Conservation (phyloP, 2,797 vertebrate species). For the Sparidentex hasta region DNA sequence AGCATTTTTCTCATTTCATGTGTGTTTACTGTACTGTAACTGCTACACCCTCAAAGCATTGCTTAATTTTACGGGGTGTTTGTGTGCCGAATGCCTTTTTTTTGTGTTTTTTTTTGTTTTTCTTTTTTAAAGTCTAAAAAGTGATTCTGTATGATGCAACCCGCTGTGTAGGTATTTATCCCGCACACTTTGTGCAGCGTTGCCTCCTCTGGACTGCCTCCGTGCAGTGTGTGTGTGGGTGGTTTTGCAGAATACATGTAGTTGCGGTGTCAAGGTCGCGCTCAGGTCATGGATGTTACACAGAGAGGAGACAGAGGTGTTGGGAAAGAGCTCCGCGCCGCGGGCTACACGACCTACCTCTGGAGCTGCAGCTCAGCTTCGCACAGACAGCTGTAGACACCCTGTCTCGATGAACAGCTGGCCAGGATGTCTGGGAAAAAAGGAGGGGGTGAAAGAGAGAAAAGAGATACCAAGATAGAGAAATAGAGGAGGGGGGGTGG, state of each 20-base stretch:
- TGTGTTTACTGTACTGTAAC: conserved; percentile 59
- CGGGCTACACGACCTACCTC: conserved; percentile 56
- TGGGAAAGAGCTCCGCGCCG: conserved; percentile 61
- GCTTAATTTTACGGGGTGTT: conserved; percentile 48
- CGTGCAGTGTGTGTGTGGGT: conserved; percentile 48
- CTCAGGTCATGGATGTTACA: conserved; percentile 63
- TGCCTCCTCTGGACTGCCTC: conserved; percentile 28
- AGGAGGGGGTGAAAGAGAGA: conserved; percentile 34
- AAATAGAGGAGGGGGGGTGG: conserved; percentile 42
- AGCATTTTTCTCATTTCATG: conserved; percentile 33
- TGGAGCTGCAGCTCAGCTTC: conserved; percentile 57
- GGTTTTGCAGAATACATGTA: conserved; percentile 49
- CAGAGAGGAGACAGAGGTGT: conserved; percentile 71
- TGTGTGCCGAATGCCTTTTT: conserved; percentile 34
- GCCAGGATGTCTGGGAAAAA: conserved; percentile 74
- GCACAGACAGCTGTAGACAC: conserved; percentile 76
- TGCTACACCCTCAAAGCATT: conserved; percentile 44
- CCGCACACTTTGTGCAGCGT: neutral
- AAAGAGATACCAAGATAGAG: conserved; percentile 57
- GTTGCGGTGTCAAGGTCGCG: conserved; percentile 61
- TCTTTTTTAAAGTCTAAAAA: conserved; percentile 1
- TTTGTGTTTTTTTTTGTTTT: no score
- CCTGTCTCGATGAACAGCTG: conserved; percentile 81
- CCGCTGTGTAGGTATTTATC: conserved; percentile 5
- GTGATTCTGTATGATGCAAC: conserved; percentile 9